Evolutionary conservation across 2,113 vertebrate genomes (phyloP).

Genomic region (Corythornis vintsioides): DNA sequence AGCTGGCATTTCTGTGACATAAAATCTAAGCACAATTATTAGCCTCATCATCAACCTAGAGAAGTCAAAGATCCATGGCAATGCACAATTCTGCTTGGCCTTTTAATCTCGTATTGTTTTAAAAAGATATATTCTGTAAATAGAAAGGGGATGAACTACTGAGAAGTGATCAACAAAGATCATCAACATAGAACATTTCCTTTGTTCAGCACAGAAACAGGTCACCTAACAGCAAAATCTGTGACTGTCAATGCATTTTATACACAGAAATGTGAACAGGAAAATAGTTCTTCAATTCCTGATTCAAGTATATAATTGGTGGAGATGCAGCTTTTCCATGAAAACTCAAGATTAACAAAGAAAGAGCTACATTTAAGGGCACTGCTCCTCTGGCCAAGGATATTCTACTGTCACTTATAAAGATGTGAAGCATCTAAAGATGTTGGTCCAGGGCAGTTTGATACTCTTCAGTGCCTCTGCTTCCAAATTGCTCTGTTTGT

Average conservation of each 20-base stretch:
- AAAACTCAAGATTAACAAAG: not conserved
- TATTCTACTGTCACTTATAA: not conserved
- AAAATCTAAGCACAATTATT: not conserved
- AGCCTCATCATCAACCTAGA: not conserved
- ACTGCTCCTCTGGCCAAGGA: not conserved
- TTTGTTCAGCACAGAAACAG: not conserved
- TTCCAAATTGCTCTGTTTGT: not conserved
- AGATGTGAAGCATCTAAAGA: not conserved
- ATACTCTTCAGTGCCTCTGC: not conserved
- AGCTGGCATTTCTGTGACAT: not conserved
- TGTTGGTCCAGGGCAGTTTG: not conserved
- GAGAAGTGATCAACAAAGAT: not conserved
- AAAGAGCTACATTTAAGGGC: not conserved
- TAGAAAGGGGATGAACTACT: not conserved
- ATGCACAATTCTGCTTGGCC: not conserved
- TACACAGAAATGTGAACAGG: not conserved
- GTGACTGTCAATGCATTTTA: not conserved
- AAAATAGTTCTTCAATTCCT: not conserved
- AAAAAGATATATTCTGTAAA: not conserved
- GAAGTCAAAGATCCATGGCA: not conserved
- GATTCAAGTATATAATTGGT: not conserved
- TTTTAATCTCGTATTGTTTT: not conserved
- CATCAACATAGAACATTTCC: not conserved
- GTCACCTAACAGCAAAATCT: not conserved
- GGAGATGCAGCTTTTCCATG: not conserved